phyloP scores from a whole-genome alignment of 2,888 invertebrate species.

The Trissolcus brochymenae region DNA sequence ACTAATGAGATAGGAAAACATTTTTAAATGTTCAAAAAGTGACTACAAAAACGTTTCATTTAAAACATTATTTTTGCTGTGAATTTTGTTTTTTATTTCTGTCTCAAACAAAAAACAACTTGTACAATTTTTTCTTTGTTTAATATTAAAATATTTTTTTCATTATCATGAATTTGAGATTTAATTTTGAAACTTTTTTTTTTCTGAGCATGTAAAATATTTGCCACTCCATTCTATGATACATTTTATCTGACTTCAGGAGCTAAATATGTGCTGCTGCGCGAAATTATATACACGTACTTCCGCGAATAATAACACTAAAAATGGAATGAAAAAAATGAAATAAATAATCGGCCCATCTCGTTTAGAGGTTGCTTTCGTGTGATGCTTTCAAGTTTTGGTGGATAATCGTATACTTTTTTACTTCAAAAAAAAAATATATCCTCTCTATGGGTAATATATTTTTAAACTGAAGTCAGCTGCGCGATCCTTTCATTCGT shows the following conservation, averaged over 20 bases:
- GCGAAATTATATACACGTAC: constrained; percentile 19
- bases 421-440: too few relatives aligned
- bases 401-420: constrained; percentile 9
- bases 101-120: too few relatives aligned
- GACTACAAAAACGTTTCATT: too few relatives aligned
- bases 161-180: neutral
- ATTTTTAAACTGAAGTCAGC: too few relatives aligned
- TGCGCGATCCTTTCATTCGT: too few relatives aligned
- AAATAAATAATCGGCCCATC: constrained; percentile 48
- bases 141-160: neutral
- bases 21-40: too few relatives aligned
- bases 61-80: too few relatives aligned
- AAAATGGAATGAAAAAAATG: constrained; percentile 32
- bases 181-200: constrained; percentile 8
- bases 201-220: constrained; percentile 33
- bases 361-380: constrained; percentile 42
- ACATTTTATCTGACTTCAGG: constrained; percentile 42
- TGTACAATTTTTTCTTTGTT: neutral
- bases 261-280: constrained; percentile 36
- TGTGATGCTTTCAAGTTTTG: constrained; percentile 36
- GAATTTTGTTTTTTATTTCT: neutral
- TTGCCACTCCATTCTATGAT: constrained; percentile 28
- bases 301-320: constrained; percentile 12
- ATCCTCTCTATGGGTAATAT: too few relatives aligned
- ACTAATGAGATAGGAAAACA: too few relatives aligned